Evolutionary conservation across 1,140 invertebrate genomes (phyloP), one percentile per base, ranked within the genome.

Genomic region (Marisa cornuarietis): DNA sequence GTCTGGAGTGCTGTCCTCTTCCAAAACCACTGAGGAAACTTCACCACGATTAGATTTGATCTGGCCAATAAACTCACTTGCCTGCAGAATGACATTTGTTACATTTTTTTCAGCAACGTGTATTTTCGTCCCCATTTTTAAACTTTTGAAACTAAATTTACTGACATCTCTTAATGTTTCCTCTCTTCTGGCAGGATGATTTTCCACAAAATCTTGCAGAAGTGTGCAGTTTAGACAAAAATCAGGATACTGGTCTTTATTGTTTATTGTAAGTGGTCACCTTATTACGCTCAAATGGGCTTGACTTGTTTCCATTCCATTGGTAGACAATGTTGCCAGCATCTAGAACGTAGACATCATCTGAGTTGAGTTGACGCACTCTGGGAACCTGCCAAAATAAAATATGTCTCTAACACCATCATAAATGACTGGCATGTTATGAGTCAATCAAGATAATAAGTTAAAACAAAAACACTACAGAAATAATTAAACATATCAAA

Each of bases 331-430:
- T 93, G 71, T 93, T 93, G 42, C 95, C 95, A n/a, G 93, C 91
- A 90, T 98, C 97, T 84, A 98, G 90, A 86, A 98, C 96, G 91
- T 96, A 98, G 84, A 95, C 96, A 89, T 98, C 97, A 7, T 95
- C 95, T 88, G 95, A 94, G 91, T 96, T 96, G 20, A 84, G 42
- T 52, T 66, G 74, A 54, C 79, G 31, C 22, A 26, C 26, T 54
- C 81, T 79, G 9, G 79, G 79, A 62, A 84, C 79, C 83, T 84
- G 51, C 42, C 49, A 65, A 51, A 58, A 24, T 42, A 65, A 22
- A 10, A 16, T 18, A 51, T 63, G 18, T 31, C 16, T 71, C 24
- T 51, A 22, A 7, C 5, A 13, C n/a, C 2, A 61, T 31, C 61
- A 49, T 14, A 22, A 58, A 20, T 18, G 62, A 24, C 42, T 42